phyloP scores from a whole-genome alignment of 1,140 invertebrate species.

The silkworm (Bombyx mori) region DNA sequence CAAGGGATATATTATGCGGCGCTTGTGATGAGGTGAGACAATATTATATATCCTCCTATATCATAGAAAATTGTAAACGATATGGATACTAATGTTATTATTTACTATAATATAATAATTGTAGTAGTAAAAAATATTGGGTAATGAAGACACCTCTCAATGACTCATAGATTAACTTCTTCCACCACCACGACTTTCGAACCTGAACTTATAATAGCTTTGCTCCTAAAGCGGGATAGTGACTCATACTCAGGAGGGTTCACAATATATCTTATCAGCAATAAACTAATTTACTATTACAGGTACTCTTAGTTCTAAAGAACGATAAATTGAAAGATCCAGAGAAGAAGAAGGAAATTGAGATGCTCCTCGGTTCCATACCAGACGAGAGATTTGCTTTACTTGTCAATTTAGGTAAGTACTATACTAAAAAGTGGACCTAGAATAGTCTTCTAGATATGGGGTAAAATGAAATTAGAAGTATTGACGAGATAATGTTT shows the following conservation, averaged over 20 bases:
- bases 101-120: constrained; percentile 9
- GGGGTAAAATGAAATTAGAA: too few relatives aligned
- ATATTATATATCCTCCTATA: not conserved
- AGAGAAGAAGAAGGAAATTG: constrained; percentile 94
- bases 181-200: too few relatives aligned
- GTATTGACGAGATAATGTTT: too few relatives aligned
- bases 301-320: constrained; percentile 91
- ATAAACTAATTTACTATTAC: not conserved
- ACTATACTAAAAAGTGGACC: not conserved
- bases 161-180: too few relatives aligned
- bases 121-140: too few relatives aligned
- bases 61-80: too few relatives aligned
- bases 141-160: too few relatives aligned
- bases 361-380: constrained; percentile 87
- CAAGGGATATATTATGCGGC: constrained; percentile 95
- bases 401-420: constrained; percentile 89
- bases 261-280: too few relatives aligned
- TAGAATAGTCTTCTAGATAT: not conserved
- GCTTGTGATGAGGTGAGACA: constrained; percentile 92
- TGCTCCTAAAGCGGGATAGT: too few relatives aligned
- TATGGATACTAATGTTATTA: too few relatives aligned
- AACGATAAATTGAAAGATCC: constrained; percentile 95
- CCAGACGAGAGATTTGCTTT: constrained; percentile 96
- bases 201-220: too few relatives aligned
- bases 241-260: too few relatives aligned